Evolutionary conservation across 1,140 invertebrate genomes (phyloP).

Genomic region (Macrotrachela quadricornifera): DNA sequence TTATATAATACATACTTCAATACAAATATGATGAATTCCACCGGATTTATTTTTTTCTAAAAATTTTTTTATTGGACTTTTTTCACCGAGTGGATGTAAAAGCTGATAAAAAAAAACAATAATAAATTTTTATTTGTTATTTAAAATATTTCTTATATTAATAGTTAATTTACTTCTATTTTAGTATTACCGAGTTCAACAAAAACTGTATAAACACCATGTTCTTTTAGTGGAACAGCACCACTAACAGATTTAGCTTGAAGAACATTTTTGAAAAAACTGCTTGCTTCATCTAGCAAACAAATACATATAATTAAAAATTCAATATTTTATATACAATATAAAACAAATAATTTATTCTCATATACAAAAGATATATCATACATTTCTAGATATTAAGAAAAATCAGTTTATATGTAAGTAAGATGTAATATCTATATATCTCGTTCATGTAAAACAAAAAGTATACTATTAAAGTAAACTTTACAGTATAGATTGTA

Average conservation of each 20-base stretch:
- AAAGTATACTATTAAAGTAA: too few species aligned
- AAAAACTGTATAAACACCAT: slow-evolving; percentile 45
- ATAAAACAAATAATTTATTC: too few species aligned
- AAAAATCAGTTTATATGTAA: too few species aligned
- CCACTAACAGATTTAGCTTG: slow-evolving; percentile 15
- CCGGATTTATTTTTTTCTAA: slow-evolving; percentile 41
- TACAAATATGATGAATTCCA: slow-evolving; percentile 45
- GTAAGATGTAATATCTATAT: too few species aligned
- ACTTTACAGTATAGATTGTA: too few species aligned
- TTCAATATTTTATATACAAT: too few species aligned
- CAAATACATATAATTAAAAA: too few species aligned
- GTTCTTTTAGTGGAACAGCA: slow-evolving; percentile 29
- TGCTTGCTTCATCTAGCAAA: slow-evolving; percentile 33
- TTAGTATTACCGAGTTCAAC: slow-evolving; percentile 41
- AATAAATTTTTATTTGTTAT: slow-evolving; percentile 12
- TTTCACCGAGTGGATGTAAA: slow-evolving; percentile 37
- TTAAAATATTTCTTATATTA: too few species aligned
- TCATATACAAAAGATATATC: too few species aligned
- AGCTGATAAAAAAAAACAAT: slow-evolving; percentile 23
- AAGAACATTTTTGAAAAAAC: slow-evolving; percentile 37
- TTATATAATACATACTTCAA: too few species aligned
- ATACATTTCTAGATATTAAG: too few species aligned
- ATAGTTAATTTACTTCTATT: slow-evolving; percentile 26
- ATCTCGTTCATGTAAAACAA: too few species aligned
- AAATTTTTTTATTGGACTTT: slow-evolving; percentile 39